Evolutionary conservation across 2,113 vertebrate species (phyloP).

Genomic region (Petromus typicus): DNA sequence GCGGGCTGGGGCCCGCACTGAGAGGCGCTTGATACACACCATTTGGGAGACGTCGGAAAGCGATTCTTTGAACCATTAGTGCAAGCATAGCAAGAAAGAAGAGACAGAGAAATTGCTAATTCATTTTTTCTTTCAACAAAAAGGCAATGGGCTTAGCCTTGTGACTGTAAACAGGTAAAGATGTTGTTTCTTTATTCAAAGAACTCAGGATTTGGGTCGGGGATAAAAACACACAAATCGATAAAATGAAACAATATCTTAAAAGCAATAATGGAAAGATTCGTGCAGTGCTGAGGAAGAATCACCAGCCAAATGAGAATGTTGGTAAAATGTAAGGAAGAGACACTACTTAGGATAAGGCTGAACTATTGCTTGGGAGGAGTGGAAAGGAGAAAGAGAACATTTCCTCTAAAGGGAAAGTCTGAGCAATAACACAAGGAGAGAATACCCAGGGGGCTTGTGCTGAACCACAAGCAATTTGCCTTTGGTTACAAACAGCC

Average conservation of each 20-base stretch:
- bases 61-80: conserved; percentile 49
- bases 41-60: conserved; percentile 77
- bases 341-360: neutral
- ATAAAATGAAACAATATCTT: neutral
- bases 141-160: neutral
- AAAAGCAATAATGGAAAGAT: neutral
- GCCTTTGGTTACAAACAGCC: neutral
- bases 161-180: neutral
- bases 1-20: conserved; percentile 67
- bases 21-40: conserved; percentile 41
- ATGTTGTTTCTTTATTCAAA: conserved; percentile 34
- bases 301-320: neutral
- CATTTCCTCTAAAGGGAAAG: conserved; percentile 10
- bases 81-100: conserved; percentile 40
- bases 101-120: conserved; percentile 38
- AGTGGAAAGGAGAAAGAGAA: neutral
- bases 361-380: neutral
- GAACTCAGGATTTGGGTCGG: neutral
- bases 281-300: neutral
- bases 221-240: neutral
- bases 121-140: conserved; percentile 59
- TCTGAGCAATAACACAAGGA: neutral
- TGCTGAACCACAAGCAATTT: neutral
- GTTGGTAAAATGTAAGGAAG: neutral
- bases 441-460: neutral